These are phyloP conservation scores for Thysanoteuthis rhombus DNA, from an alignment of 2,888 invertebrate species.

Conservation along the genomic window DNA sequence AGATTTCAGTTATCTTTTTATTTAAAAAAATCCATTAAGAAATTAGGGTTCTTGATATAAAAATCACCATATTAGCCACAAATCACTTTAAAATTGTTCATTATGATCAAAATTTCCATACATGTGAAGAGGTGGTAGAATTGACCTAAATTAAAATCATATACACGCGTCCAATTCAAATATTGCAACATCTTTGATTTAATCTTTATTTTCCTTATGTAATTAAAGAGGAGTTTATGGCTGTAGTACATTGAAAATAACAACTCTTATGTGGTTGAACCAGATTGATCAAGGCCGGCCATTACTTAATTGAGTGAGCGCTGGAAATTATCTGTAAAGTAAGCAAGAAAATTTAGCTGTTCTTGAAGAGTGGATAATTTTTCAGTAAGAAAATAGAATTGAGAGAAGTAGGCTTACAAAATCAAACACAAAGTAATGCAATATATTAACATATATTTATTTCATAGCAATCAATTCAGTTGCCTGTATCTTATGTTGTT, in stretches of 20 bases:
- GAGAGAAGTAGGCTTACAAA: not conserved
- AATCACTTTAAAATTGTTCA: too few species aligned
- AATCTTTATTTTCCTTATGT: not conserved
- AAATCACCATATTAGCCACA: too few species aligned
- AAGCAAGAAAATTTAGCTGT: too few species aligned
- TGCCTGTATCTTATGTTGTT: not conserved
- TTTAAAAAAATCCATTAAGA: too few species aligned
- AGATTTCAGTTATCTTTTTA: too few species aligned
- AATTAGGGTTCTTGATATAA: too few species aligned
- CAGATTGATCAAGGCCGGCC: not conserved
- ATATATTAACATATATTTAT: not conserved
- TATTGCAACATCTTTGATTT: not conserved
- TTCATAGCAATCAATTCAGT: not conserved
- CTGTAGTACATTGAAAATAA: not conserved
- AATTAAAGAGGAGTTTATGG: not conserved
- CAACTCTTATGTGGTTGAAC: not conserved
- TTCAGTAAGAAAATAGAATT: not conserved
- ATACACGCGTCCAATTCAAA: not conserved
- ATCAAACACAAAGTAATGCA: not conserved
- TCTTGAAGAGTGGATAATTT: not conserved
- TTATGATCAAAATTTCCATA: not conserved
- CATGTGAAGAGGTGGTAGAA: too few species aligned
- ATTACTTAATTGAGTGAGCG: not conserved
- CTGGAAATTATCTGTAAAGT: not conserved
- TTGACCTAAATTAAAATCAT: not conserved